Evolutionary conservation across 2,797 vertebrate species (phyloP), one percentile per base, ranked within the genome.

Genomic region (Chanos chanos): DNA sequence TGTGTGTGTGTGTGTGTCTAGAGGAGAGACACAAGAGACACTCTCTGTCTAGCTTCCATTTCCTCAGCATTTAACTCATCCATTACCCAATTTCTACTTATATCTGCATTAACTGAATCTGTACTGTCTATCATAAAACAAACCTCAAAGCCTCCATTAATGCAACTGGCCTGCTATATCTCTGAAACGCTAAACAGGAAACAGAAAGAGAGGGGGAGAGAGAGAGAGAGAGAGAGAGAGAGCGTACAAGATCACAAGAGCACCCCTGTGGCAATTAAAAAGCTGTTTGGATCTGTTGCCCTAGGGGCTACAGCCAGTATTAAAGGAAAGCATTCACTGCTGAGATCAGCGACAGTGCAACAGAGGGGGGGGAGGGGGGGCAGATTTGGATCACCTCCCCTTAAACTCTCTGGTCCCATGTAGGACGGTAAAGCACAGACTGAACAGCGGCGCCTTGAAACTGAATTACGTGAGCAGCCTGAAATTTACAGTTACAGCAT

Each of bases 321-420:
- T 48, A 36, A 25, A 59, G 56, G n/a, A 56, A 43, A 33, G 24
- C 31, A 39, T 15, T 30, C 8, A 15, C 31, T 53, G 53, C n/a
- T n/a, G n/a, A n/a, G n/a, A n/a, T n/a, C n/a, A 52, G 31, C 36
- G 7, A 21, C 49, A 36, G 16, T n/a, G 13, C 41, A 52, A 27
- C 36, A 41, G 24, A 27, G 22, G 15, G n/a, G 25, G 37, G 40
- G 22, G 18, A 13, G 50, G 28, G 50, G 28, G n/a, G 50, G 52
- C 21, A 22, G 10, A 12, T 7, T 34, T 30, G 36, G 36, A 19
- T 30, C 31, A 36, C 10, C 36, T 13, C 28, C 52, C 10, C 49
- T 22, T 18, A 12, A 24, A n/a, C 31, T 24, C 30, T 36, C 18
- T 21, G 21, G 16, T 9, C 6, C 49, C 30, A 10, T 16, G 13